Evolutionary conservation across 2,888 invertebrate genomes (phyloP).

Genomic region (Rhagium mordax): DNA sequence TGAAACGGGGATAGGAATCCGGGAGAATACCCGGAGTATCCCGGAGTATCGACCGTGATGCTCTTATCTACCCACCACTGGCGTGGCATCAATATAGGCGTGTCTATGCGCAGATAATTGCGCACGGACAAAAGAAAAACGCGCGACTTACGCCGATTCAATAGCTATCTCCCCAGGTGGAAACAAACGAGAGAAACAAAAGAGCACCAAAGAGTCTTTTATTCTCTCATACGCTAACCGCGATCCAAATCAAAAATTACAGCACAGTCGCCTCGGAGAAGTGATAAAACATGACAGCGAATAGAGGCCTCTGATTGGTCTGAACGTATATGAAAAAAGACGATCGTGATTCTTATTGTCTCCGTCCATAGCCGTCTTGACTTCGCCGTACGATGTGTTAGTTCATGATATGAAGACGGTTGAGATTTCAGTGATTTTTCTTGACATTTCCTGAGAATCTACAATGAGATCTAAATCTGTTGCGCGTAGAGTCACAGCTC

Average conservation of each 20-base stretch:
- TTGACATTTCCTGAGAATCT: conserved; percentile 50
- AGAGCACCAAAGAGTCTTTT: conserved; percentile 53
- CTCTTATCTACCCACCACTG: conserved; percentile 66
- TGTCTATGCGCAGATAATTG: conserved; percentile 63
- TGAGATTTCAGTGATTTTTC: conserved; percentile 46
- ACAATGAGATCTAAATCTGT: conserved; percentile 83
- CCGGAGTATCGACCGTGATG: conserved; percentile 67
- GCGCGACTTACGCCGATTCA: conserved; percentile 58
- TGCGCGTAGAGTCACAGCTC: conserved; percentile 79
- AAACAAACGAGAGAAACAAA: conserved; percentile 56
- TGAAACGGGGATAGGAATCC: conserved; percentile 56
- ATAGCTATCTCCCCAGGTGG: conserved; percentile 50
- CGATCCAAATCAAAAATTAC: conserved; percentile 68
- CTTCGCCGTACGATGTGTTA: conserved; percentile 59
- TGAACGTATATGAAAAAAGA: conserved; percentile 66
- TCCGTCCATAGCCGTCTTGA: conserved; percentile 61
- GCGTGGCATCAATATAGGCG: conserved; percentile 64
- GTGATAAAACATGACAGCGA: conserved; percentile 71
- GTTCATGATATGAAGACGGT: conserved; percentile 60
- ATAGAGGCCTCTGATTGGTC: conserved; percentile 68
- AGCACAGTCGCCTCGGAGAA: conserved; percentile 68
- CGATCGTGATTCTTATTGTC: conserved; percentile 67
- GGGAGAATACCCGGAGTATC: conserved; percentile 64
- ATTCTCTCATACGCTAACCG: conserved; percentile 59
- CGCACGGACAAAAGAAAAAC: conserved; percentile 61